phyloP scores from a whole-genome alignment of 2,888 invertebrate genomes.

The Scaptomyza flava region DNA sequence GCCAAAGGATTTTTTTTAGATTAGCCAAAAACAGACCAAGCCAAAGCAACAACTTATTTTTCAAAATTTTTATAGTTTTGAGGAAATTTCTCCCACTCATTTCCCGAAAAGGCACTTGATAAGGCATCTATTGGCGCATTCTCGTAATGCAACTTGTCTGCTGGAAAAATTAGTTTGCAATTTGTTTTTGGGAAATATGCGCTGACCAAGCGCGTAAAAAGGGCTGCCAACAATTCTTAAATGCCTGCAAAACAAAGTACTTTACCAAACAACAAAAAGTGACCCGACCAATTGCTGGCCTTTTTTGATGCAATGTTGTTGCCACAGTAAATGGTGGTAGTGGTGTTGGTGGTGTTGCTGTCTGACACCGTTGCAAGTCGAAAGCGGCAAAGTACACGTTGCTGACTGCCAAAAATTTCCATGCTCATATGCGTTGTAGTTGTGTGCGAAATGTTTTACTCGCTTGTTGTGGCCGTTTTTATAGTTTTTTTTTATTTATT shows the following conservation, averaged over 20 bases:
- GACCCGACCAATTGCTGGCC: constrained; percentile 40
- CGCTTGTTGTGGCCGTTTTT: constrained; percentile 33
- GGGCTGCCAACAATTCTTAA: constrained; percentile 43
- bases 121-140: not conserved
- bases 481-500: constrained; percentile 25
- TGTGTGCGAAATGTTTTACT: constrained; percentile 22
- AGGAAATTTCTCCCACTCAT: not conserved
- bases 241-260: constrained; percentile 33
- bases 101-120: constrained; percentile 2
- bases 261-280: not conserved
- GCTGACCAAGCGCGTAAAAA: constrained; percentile 34
- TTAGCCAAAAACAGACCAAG: too few relatives aligned
- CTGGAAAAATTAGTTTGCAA: constrained; percentile 51
- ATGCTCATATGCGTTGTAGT: constrained; percentile 52
- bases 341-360: not conserved
- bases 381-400: not conserved
- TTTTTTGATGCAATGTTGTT: constrained; percentile 54
- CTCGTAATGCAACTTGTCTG: constrained; percentile 8
- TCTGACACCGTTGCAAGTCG: not conserved
- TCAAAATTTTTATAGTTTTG: not conserved
- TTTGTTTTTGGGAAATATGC: constrained; percentile 44
- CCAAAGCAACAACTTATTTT: too few relatives aligned
- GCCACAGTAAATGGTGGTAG: constrained; percentile 20
- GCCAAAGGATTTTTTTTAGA: too few relatives aligned
- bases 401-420: constrained; percentile 46